Evolutionary conservation across 2,113 vertebrate genomes (phyloP), one percentile per base, ranked within the genome.

Genomic region (Oryzias javanicus): DNA sequence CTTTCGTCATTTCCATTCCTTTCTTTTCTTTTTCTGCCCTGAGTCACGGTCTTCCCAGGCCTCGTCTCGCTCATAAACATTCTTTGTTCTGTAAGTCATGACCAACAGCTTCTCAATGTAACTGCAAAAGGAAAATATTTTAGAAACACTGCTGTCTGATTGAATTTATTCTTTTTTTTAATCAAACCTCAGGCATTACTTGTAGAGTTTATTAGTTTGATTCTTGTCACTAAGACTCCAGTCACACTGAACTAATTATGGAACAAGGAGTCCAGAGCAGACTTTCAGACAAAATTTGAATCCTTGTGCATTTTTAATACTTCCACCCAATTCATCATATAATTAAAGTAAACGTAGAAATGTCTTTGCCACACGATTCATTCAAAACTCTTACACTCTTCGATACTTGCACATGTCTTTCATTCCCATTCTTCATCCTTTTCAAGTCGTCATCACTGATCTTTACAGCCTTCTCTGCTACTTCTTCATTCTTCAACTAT

Each of bases 31-130:
- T n/a, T n/a, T 46, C 1, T 70, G 72, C 65, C 67, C 70, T 35
- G 66, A 67, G 54, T 70, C 66, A 70, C 63, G 67, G 29, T 73
- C 60, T 60, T 40, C 64, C 62, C 60, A 60, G 77, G 69, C 56
- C 53, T 67, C 62, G 54, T 84, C 74, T 73, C 27, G 59, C 69
- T 72, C 55, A 72, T 70, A 76, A 77, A 68, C 60, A 79, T 74
- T 79, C 64, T 64, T 79, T 70, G 47, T 79, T 87, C 78, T 75
- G 60, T 63, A 70, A 78, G 58, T 76, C 72, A 72, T 56, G 45
- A 55, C 60, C 71, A 70, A 74, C 57, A 55, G 25, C 29, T 4
- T 53, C 72, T 63, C 44, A 46, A 61, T 80, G 51, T 22, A 18
- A 54, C 16, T 68, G 54, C 54, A 63, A 78, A 72, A 42, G 61